Evolutionary conservation across 2,888 invertebrate species (phyloP), one percentile per base, ranked within the genome.

Genomic region (Lepidochrysops patricia): DNA sequence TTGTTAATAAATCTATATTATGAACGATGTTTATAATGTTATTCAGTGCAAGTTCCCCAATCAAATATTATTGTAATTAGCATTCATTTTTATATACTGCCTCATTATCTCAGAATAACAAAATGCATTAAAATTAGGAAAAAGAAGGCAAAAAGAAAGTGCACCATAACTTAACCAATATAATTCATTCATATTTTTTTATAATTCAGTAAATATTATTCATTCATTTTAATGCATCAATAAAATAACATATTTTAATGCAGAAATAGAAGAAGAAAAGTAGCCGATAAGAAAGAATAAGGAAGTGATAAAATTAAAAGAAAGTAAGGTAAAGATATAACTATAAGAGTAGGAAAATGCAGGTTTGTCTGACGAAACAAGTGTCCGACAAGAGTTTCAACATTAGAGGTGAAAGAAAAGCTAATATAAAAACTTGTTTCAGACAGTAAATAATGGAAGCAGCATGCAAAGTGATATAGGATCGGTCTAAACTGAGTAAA

Each of bases 381-480:
- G 68, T 68, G 66, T 69, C 67, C 67, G 61, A 68, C 37, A 35
- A n/a, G n/a, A n/a, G n/a, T 61, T 43, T 63, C 34, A 58, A 43
- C 15, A 57, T 62, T 54, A 50, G 37, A 60, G 52, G 43, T 61
- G 13, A 37, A 63, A 65, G 57, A 63, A 52, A 61, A 63, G 66
- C 61, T 76, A 75, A 75, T 66, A 75, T 67, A 66, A 67, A 71
- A 69, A 70, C 68, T 68, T 69, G 67, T 66, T 72, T 73, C 72
- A 80, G 73, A 79, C 74, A 80, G 76, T 80, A 80, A 79, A 80
- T 79, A 79, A 80, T 77, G 82, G 80, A 88, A 89, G 89, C 89
- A 69, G 75, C 89, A 89, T 89, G 89, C 89, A 83, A 72, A 86
- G 85, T 86, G 84, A 80, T 70, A 84, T 80, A 86, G 74, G 80